Conservation (phyloP, 2,888 invertebrate genomes). For the Oxytorus armatus region DNA sequence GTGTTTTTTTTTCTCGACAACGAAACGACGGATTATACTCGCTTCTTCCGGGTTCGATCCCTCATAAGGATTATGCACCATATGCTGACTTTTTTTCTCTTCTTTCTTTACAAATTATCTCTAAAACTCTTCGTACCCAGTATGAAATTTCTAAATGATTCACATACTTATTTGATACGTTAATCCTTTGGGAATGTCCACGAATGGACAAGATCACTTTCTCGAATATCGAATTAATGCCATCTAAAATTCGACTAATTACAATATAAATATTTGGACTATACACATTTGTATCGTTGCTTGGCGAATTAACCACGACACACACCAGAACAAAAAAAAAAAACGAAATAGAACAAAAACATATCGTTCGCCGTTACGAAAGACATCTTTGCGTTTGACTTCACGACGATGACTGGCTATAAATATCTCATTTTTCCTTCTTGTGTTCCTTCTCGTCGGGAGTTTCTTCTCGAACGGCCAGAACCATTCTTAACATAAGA, state of each 20-base stretch:
- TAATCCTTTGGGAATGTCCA: slow-evolving; percentile 10
- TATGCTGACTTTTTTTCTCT: slow-evolving; percentile 23
- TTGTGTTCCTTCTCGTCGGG: slow-evolving; percentile 79
- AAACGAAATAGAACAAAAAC: slow-evolving; percentile 15
- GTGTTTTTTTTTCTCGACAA: slow-evolving; percentile 27
- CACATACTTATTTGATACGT: slow-evolving; percentile 47
- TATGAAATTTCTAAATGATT: slow-evolving; percentile 61
- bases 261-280: slow-evolving; percentile 52
- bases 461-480: slow-evolving; percentile 83
- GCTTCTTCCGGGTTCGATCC: slow-evolving; percentile 15
- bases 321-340: slow-evolving; percentile 1
- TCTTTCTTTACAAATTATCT: slow-evolving; percentile 61
- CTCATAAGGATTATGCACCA: slow-evolving; percentile 50
- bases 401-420: neutral
- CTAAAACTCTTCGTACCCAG: slow-evolving; percentile 46
- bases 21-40: slow-evolving; percentile 25
- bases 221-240: slow-evolving; percentile 52
- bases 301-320: slow-evolving; percentile 59
- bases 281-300: slow-evolving; percentile 67
- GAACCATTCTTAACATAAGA: slow-evolving; percentile 90
- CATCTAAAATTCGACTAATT: slow-evolving; percentile 62
- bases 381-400: slow-evolving; percentile 14
- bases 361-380: slow-evolving; percentile 27
- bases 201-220: slow-evolving; percentile 37
- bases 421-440: slow-evolving; percentile 75